phyloP scores from a whole-genome alignment of 2,113 vertebrate genomes.

The Genyomyrus donnyi region DNA sequence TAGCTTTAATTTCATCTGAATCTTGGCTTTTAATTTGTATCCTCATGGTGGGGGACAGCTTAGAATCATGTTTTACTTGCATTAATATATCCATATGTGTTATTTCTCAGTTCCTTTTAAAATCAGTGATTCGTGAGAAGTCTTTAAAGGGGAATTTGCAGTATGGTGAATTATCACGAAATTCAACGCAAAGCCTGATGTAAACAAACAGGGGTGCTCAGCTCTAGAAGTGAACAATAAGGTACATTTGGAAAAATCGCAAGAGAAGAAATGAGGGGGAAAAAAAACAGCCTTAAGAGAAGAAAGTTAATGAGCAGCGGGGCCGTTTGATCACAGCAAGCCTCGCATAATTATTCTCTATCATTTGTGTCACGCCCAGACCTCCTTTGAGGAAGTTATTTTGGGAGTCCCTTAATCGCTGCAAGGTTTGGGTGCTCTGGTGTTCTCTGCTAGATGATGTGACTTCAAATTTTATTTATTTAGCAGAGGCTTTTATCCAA shows the following conservation, averaged over 20 bases:
- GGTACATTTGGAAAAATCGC: conserved; percentile 7
- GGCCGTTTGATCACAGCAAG: conserved; percentile 25
- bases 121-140: not conserved
- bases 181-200: not conserved
- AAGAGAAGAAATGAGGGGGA: not conserved
- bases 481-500: not conserved
- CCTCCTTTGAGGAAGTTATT: conserved; percentile 26
- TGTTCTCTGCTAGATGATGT: not conserved
- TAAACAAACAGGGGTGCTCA: not conserved
- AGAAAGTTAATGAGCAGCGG: conserved; percentile 24
- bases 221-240: not conserved
- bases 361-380: conserved; percentile 25
- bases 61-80: not conserved
- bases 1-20: not conserved
- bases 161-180: not conserved
- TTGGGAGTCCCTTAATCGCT: conserved; percentile 23
- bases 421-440: conserved; percentile 13
- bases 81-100: no score
- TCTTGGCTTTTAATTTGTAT: not conserved
- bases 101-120: not conserved
- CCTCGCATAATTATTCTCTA: conserved; percentile 19
- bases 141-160: not conserved
- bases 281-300: not conserved
- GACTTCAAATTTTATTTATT: not conserved
- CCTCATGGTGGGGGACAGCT: not conserved